A percentile compares a stretch with the other conserved stretches of the same genome.
Evolutionary conservation across 1,140 invertebrate genomes (phyloP).

Genomic region (Venustaconcha ellipsiformis): DNA sequence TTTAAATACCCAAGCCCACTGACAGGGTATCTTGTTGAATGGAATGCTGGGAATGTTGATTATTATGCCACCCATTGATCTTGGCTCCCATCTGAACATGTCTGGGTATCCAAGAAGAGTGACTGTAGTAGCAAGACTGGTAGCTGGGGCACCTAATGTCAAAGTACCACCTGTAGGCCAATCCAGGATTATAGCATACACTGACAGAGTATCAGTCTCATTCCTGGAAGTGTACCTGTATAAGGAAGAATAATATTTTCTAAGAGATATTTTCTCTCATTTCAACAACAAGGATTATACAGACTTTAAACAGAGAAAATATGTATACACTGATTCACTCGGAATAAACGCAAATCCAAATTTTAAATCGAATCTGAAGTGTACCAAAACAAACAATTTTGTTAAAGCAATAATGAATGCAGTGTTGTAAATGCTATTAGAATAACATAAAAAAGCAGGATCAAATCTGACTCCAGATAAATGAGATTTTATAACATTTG

Average conservation of each 20-base stretch:
- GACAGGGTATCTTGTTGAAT: slow-evolving; percentile 47
- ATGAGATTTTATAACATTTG: too few relatives aligned
- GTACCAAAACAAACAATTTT: background rate
- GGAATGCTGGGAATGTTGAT: slow-evolving; percentile 48
- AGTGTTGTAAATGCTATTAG: too few relatives aligned
- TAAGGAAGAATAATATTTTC: background rate
- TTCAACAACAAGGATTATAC: background rate
- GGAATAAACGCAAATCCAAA: background rate
- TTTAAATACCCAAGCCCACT: slow-evolving; percentile 53
- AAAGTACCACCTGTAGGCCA: slow-evolving; percentile 42
- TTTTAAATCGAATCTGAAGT: background rate
- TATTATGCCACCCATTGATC: slow-evolving; percentile 32
- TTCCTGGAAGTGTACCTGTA: slow-evolving; percentile 28
- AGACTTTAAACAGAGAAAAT: too few relatives aligned
- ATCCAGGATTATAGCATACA: slow-evolving; percentile 62
- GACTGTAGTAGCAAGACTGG: slow-evolving; percentile 40
- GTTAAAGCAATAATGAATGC: too few relatives aligned
- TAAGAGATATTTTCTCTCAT: background rate
- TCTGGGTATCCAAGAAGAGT: slow-evolving; percentile 46
- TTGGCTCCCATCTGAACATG: slow-evolving; percentile 33
- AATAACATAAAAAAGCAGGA: too few relatives aligned
- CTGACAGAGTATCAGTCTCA: slow-evolving; percentile 6
- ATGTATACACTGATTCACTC: background rate
- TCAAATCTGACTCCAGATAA: too few relatives aligned
- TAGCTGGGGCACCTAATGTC: slow-evolving; percentile 42